Evolutionary conservation across 2,113 vertebrate genomes (phyloP).

Genomic region (Otolemur garnettii): DNA sequence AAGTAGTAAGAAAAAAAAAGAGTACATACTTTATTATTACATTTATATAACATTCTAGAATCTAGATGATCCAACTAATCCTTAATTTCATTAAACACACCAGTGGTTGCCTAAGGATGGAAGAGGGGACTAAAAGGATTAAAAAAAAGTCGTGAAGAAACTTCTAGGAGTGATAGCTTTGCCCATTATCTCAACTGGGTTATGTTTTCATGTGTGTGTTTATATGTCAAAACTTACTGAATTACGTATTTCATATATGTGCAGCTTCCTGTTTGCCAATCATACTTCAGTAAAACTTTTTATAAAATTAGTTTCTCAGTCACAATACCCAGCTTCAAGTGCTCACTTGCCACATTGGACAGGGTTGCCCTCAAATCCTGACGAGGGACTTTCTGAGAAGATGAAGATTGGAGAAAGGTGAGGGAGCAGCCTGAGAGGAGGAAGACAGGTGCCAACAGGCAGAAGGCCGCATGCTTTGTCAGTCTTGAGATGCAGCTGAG

Average conservation of each 20-base stretch:
- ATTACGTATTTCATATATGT: background rate
- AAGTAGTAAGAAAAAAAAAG: background rate
- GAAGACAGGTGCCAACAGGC: background rate
- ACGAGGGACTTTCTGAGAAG: background rate
- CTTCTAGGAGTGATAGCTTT: background rate
- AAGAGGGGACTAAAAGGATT: background rate
- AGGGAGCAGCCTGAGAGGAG: background rate
- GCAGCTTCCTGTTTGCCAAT: background rate
- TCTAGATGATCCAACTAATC: background rate
- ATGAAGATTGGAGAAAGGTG: background rate
- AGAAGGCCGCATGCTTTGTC: too few species aligned
- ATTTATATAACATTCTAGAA: background rate
- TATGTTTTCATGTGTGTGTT: background rate
- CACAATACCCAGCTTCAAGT: background rate
- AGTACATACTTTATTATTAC: background rate
- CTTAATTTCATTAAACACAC: constrained; percentile 16
- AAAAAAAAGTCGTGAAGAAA: background rate
- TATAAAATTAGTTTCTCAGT: background rate
- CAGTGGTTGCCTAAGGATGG: background rate
- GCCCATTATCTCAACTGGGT: background rate
- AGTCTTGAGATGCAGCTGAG: background rate
- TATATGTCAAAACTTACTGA: background rate
- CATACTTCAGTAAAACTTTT: background rate
- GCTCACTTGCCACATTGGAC: background rate
- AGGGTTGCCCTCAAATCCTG: background rate